Base-by-base conservation (phyloP, 30 jellyfish, hydroid and myxozoan species). In the Aurelia sp. region DNA sequence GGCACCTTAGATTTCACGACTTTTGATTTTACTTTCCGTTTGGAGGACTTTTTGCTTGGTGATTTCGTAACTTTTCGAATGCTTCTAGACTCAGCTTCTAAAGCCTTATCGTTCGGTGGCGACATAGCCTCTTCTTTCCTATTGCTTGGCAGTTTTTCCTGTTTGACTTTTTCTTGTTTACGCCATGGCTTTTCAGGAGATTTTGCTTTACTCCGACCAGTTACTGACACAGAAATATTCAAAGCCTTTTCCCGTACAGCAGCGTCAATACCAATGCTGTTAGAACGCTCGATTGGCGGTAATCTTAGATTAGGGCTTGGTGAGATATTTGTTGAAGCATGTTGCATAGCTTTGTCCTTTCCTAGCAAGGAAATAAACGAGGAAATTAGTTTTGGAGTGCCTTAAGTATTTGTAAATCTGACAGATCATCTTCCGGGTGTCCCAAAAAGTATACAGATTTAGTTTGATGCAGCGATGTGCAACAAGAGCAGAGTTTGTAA, bases 311-410 rank as follows among this genome's bases (percentile, higher is more conserved):
- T 22, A 6, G 84, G 64, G 23, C 78, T 63, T 77, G 88, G 72
- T 77, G 60, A 50, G 53, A 63, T 47, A 15, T 37, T 61, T 51
- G 48, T 37, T 4, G 88, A 64, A 18, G 64, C 48, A 40, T 30
- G 19, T 19, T 52, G 71, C 58, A 16, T 68, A 84, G 93, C 93
- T 84, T 81, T 73, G 31, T 84, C 93, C 87, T 76, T 27, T 66
- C 84, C 93, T 84, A 73, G 60, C 92, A 82, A 82, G 74, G 82
- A 73, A 73, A 71, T 78, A 84, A 66, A 84, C 4, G 50, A 41
- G 30, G 33, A 48, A 47, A 23, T 74, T 74, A 74, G 74, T 57
- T 74, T 71, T 73, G 13, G 58, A 13, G 4, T 67, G 11, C 23
- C 78, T 20, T 11, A 44, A 20, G 16, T 18, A 11, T 13, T 20